These are phyloP conservation scores for Lasiurus borealis DNA, from an alignment of 2,113 vertebrate genomes.

Conservation along the genomic window DNA sequence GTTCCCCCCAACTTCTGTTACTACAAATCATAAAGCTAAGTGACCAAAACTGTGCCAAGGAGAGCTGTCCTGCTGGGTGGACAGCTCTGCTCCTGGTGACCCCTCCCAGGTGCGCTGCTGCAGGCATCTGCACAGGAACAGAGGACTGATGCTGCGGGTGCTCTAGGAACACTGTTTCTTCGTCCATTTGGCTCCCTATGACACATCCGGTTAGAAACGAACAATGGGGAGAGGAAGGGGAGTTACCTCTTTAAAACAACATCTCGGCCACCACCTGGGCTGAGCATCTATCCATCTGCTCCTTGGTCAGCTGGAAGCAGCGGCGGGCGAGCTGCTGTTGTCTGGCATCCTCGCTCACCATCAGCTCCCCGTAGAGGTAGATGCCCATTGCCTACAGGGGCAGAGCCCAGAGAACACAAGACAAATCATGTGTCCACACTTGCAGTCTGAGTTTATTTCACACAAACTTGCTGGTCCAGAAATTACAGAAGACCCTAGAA, in stretches of 20 bases:
- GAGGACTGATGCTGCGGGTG: accelerated
- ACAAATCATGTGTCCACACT: accelerated
- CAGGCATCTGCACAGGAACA: accelerated
- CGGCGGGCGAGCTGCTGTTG: slow-evolving; percentile 93
- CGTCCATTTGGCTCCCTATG: background rate
- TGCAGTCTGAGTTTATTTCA: background rate
- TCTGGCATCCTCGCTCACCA: slow-evolving; percentile 93
- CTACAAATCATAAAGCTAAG: background rate
- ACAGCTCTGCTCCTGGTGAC: accelerated
- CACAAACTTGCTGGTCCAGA: background rate
- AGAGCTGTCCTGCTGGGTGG: accelerated
- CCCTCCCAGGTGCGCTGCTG: no score
- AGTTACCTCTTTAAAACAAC: slow-evolving; percentile 93
- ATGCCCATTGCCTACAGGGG: slow-evolving; percentile 95
- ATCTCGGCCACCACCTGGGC: slow-evolving; percentile 95
- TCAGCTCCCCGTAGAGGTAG: slow-evolving; percentile 98
- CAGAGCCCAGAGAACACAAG: background rate
- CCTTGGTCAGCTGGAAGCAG: slow-evolving; percentile 90
- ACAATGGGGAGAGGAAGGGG: background rate
- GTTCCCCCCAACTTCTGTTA: background rate
- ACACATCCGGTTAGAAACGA: background rate
- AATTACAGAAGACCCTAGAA: background rate
- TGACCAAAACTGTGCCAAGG: background rate
- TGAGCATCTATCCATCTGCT: slow-evolving; percentile 93
- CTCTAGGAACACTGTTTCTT: accelerated